Base-by-base conservation (phyloP, 2,888 invertebrate species). In the Pediacus dermestoides region DNA sequence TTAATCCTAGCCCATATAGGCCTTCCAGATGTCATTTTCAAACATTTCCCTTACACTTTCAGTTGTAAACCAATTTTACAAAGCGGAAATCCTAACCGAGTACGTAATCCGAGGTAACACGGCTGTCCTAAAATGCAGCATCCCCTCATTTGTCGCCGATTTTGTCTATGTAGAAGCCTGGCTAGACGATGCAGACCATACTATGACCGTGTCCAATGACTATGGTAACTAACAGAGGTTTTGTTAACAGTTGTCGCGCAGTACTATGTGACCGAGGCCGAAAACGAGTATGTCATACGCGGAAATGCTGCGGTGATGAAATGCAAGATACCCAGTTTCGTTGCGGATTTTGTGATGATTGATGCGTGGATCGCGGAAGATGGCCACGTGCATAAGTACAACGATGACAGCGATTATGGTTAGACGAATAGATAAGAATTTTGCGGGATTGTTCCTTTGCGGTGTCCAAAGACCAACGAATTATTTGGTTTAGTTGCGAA, bases 281-380 rank as follows among this genome's bases (percentile, higher is more conserved):
- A 90, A 76, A 90, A 92, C 71, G 91, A 91, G 70, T 92, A 91
- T 76, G 91, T 91, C 53, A 92, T 91, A 69, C 81, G 85, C 64
- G 91, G 91, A 53, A 91, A 91, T 74, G 82, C 90, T 49, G 92
- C 90, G 42, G 85, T 93, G 60, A 83, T 92, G 74, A 89, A 85
- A 72, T 94, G 93, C 79, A 88, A 89, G 79, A 89, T 93, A 59
- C 93, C 93, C 49, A 88, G 88, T 66, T 93, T 91, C 74, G 90
- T 93, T 57, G 87, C 88, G 53, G 92, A 93, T 75, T 92, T 90
- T 73, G 88, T 94, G 57, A 77, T 79, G 62, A 82, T 93, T 60
- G 87, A 88, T 69, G 76, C 85, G 50, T 90, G 91, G 90, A 73
- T 86, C 62, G 83, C 86, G 69, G 82, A 85, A 52, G 82, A 85